phyloP scores from a whole-genome alignment of 2,888 invertebrate genomes.

The Nowickia ferox region DNA sequence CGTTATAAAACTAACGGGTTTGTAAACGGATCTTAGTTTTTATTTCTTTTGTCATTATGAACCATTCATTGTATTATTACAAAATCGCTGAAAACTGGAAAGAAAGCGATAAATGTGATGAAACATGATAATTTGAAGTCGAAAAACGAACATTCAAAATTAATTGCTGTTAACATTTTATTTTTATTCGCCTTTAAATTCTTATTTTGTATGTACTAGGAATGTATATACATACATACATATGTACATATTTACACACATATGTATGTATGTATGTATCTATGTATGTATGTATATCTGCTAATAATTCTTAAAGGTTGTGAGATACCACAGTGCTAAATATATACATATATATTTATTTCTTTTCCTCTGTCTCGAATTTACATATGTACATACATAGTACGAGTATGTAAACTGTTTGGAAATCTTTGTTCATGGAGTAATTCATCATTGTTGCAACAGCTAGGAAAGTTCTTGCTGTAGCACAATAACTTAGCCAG shows the following conservation, averaged over 20 bases:
- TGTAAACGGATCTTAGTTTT: slow-evolving; percentile 6
- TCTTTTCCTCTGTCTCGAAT: neutral
- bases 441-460: slow-evolving; percentile 1
- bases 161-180: neutral
- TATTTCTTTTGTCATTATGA: neutral
- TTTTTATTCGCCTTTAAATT: neutral
- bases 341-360: no score
- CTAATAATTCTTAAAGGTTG: slow-evolving; percentile 21
- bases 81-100: neutral
- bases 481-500: slow-evolving; percentile 3
- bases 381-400: no score
- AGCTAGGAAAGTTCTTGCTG: neutral
- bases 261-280: no score
- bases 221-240: no score
- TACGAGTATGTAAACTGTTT: no score
- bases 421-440: neutral
- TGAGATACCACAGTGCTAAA: slow-evolving; percentile 17
- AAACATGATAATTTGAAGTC: slow-evolving; percentile 8
- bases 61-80: slow-evolving; percentile 19
- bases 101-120: slow-evolving; percentile 29
- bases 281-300: neutral
- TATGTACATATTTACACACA: no score
- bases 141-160: slow-evolving; percentile 9
- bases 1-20: slow-evolving; percentile 29
- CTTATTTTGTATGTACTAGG: neutral